Conservation (phyloP, 2,797 vertebrate genomes). For the Gambusia yucatana region DNA sequence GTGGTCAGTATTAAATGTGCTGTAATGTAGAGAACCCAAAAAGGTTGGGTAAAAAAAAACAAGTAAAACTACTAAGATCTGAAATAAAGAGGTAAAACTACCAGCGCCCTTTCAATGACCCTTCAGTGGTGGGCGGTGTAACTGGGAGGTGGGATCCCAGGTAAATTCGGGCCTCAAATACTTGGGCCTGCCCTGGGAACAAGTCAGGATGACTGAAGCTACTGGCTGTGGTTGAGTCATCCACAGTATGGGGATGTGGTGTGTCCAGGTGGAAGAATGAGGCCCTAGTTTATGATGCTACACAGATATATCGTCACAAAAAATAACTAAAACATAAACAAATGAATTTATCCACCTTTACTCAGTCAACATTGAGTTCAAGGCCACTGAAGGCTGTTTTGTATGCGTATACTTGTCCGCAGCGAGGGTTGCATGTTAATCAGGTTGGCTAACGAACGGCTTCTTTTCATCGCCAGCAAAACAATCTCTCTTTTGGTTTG, state of each 20-base stretch:
- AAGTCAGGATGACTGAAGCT: slow-evolving; percentile 21
- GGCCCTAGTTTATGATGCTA: slow-evolving; percentile 15
- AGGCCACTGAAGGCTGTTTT: background rate
- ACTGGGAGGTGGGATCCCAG: background rate
- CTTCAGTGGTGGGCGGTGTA: background rate
- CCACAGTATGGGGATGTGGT: slow-evolving; percentile 14
- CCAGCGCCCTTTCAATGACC: background rate
- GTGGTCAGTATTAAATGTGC: background rate
- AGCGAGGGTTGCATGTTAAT: slow-evolving; percentile 39
- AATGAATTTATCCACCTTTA: background rate
- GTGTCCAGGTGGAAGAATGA: slow-evolving; percentile 39
- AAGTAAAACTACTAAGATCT: background rate
- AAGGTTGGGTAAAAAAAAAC: background rate
- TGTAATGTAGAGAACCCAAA: background rate
- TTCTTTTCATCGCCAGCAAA: slow-evolving; percentile 15
- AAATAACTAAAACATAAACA: background rate
- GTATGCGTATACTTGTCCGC: slow-evolving; percentile 9
- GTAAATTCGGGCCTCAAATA: background rate
- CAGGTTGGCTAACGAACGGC: slow-evolving; percentile 21
- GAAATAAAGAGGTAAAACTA: background rate
- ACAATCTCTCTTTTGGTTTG: slow-evolving; percentile 25
- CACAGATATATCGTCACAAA: background rate
- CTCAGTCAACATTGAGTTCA: background rate
- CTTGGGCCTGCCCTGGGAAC: background rate
- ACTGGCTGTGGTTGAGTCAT: slow-evolving; percentile 70